phyloP scores from a whole-genome alignment of 2,113 vertebrate species.

The Pteronura brasiliensis region DNA sequence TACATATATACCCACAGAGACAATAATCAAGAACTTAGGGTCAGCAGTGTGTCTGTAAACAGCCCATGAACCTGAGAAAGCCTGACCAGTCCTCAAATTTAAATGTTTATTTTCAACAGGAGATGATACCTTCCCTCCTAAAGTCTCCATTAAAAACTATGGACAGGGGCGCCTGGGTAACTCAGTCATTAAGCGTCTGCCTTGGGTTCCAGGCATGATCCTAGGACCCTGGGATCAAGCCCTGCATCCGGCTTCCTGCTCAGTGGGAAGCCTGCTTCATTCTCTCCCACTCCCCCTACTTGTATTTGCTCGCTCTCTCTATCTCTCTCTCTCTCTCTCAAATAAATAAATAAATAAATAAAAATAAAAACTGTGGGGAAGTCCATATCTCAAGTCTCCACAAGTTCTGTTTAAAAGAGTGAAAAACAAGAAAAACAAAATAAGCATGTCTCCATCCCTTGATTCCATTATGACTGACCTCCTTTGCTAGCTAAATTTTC shows the following conservation, averaged over 20 bases:
- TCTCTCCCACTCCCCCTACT: too few species aligned
- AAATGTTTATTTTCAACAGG: background rate
- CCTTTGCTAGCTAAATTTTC: background rate
- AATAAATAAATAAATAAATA: too few species aligned
- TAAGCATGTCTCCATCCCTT: background rate
- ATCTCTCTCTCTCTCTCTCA: too few species aligned
- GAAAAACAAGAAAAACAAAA: background rate
- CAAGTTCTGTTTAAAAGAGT: background rate
- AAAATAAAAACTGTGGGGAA: background rate
- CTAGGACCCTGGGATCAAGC: too few species aligned
- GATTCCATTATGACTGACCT: accelerated
- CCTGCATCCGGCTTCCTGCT: too few species aligned
- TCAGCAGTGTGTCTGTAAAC: background rate
- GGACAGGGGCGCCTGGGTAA: too few species aligned
- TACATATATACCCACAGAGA: background rate
- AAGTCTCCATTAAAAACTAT: background rate
- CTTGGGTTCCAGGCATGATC: too few species aligned
- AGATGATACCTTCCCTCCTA: too few species aligned
- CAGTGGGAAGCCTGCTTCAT: too few species aligned
- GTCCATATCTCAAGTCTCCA: background rate
- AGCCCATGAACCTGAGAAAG: background rate
- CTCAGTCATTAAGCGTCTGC: too few species aligned
- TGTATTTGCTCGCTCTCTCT: too few species aligned
- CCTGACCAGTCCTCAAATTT: background rate
- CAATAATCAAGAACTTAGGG: background rate